These are phyloP conservation scores for Molossus alvarezi DNA, from an alignment of 2,797 vertebrate genomes.

Conservation along the genomic window DNA sequence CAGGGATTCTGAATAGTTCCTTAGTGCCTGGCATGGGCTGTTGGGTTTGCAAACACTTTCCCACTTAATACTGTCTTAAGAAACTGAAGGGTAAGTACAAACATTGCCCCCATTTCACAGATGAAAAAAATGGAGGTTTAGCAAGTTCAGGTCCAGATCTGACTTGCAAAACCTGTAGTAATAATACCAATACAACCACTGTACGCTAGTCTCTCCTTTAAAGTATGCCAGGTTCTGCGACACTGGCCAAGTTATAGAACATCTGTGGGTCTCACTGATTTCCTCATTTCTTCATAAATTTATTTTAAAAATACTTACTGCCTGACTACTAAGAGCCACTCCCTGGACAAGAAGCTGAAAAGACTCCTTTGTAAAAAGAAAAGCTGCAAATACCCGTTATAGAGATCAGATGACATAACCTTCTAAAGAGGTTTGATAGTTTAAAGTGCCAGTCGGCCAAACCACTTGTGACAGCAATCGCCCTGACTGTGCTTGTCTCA, in stretches of 20 bases:
- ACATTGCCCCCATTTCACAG: not conserved
- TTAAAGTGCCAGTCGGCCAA: slow-evolving; percentile 4
- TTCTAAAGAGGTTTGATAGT: not conserved
- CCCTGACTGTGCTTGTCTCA: not conserved
- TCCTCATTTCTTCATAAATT: not conserved
- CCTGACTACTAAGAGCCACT: not conserved
- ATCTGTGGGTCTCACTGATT: not conserved
- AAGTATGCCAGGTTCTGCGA: not conserved
- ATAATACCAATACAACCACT: not conserved
- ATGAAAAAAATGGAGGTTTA: not conserved
- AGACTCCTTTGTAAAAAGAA: not conserved
- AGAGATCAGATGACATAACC: not conserved
- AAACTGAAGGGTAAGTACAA: not conserved
- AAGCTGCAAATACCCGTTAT: not conserved
- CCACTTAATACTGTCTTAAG: not conserved
- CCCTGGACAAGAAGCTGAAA: slow-evolving; percentile 10
- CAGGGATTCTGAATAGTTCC: not conserved
- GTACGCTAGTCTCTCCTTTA: not conserved
- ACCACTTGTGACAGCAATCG: not conserved
- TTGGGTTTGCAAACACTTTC: not conserved
- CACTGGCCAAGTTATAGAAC: not conserved
- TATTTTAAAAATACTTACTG: slow-evolving; percentile 4
- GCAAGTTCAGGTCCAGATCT: not conserved
- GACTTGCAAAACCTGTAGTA: not conserved
- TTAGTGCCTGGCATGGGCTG: not conserved